These are phyloP conservation scores for Erebia palarica DNA, from an alignment of 2,888 invertebrate species.

Conservation along the genomic window DNA sequence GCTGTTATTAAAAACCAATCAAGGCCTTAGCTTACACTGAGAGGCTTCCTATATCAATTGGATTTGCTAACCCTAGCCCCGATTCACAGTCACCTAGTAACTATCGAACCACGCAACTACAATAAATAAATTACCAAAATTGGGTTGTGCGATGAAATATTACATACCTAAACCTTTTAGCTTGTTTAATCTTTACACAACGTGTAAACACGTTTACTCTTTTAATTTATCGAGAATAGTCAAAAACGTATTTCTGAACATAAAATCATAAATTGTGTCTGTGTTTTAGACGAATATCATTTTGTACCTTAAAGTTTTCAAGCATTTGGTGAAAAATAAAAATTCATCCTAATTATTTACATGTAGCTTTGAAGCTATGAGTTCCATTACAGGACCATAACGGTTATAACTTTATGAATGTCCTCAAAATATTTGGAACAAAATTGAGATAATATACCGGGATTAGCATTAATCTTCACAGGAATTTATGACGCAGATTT, in stretches of 20 bases:
- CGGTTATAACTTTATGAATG: neutral
- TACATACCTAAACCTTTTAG: neutral
- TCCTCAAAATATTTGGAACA: conserved; percentile 5
- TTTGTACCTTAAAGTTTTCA: too few species aligned
- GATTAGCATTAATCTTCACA: conserved; percentile 42
- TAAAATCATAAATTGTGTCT: neutral
- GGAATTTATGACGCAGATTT: conserved; percentile 39
- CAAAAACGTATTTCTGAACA: neutral
- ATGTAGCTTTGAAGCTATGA: too few species aligned
- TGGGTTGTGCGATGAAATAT: neutral
- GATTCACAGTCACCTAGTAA: conserved; percentile 32
- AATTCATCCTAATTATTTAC: too few species aligned
- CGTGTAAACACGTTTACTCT: too few species aligned
- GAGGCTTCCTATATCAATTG: conserved; percentile 52
- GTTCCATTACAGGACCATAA: too few species aligned
- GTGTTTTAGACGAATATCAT: too few species aligned
- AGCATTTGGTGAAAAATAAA: too few species aligned
- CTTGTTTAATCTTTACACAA: neutral
- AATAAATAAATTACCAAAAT: neutral
- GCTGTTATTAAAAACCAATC: conserved; percentile 20
- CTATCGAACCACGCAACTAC: neutral
- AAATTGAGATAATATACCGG: conserved; percentile 32
- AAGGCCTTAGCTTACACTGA: conserved; percentile 39
- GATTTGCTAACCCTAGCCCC: conserved; percentile 58
- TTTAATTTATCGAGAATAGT: too few species aligned